A percentile compares a stretch with the other conserved stretches of the same genome.
phyloP scores from a whole-genome alignment of 30 jellyfish, hydroid and myxozoan genomes.

The Aurelia sp. region DNA sequence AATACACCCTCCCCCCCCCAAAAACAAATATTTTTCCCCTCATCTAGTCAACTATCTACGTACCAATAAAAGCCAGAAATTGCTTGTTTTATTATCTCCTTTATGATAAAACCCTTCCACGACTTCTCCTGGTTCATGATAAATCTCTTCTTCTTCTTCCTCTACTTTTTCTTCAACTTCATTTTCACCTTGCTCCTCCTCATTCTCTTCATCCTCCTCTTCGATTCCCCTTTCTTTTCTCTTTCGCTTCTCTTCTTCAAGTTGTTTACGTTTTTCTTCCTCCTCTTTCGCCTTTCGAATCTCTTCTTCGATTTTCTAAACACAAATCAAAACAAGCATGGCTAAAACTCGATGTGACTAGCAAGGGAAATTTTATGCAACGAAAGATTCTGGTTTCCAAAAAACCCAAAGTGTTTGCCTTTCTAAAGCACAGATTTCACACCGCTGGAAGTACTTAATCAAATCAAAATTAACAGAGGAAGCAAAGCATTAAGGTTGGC shows the following conservation, averaged over 20 bases:
- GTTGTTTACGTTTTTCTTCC: constrained; percentile 60
- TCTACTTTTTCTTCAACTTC: constrained; percentile 63
- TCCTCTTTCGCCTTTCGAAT: constrained; percentile 82
- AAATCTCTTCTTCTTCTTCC: constrained; percentile 41
- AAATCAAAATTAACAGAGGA: no score
- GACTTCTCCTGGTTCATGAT: constrained; percentile 69
- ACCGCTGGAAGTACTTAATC: no score
- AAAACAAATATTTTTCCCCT: background rate
- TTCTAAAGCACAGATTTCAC: no score
- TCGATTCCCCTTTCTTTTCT: constrained; percentile 52
- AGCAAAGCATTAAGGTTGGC: no score
- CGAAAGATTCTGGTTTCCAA: no score
- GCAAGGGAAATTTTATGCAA: no score
- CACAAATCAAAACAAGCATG: background rate
- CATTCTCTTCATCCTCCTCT: background rate
- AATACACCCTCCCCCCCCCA: no score
- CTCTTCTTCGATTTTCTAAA: constrained; percentile 86
- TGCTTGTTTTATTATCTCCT: constrained; percentile 54
- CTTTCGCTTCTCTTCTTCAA: constrained; percentile 62
- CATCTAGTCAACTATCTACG: background rate
- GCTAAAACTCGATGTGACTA: no score
- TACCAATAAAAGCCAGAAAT: constrained; percentile 74
- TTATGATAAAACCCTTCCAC: constrained; percentile 76
- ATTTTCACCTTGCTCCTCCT: constrained; percentile 65
- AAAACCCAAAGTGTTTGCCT: no score